These are phyloP conservation scores for Aricia agestis DNA, from an alignment of 1,140 invertebrate genomes.

Conservation along the genomic window DNA sequence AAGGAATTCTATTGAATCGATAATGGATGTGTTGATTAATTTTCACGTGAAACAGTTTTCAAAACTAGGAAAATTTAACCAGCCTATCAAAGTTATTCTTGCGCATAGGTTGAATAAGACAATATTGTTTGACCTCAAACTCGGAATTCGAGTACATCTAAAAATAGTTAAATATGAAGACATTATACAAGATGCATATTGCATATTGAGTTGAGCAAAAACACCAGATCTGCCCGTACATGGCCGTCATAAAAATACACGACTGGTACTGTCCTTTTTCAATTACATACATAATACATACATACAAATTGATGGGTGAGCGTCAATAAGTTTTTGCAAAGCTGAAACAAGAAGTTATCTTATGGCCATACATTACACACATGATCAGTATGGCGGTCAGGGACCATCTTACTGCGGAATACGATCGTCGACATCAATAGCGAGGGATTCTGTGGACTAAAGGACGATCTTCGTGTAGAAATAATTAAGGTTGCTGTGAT, in stretches of 20 bases:
- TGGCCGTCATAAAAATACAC: constrained; percentile 6
- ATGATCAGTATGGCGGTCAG: background rate
- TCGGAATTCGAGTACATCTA: background rate
- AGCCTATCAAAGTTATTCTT: too few species aligned
- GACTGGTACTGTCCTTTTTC: background rate
- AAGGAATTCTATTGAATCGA: too few species aligned
- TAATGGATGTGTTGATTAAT: too few species aligned
- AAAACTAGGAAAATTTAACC: too few species aligned
- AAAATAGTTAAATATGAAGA: constrained; percentile 4
- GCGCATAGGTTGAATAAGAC: too few species aligned
- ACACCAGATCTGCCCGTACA: constrained; percentile 8
- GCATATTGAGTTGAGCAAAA: background rate
- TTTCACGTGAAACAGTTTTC: too few species aligned
- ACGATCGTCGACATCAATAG: too few species aligned
- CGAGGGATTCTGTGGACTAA: too few species aligned
- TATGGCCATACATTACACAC: background rate
- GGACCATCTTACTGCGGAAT: background rate
- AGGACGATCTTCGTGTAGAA: too few species aligned
- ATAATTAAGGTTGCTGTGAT: too few species aligned
- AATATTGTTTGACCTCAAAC: background rate
- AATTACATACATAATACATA: constrained; percentile 8
- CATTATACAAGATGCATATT: constrained; percentile 4
- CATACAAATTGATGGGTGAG: constrained; percentile 6
- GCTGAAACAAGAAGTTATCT: background rate
- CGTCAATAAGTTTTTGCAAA: background rate